Evolutionary conservation across 2,113 vertebrate genomes (phyloP), one percentile per base, ranked within the genome.

Genomic region (Lepus timidus): DNA sequence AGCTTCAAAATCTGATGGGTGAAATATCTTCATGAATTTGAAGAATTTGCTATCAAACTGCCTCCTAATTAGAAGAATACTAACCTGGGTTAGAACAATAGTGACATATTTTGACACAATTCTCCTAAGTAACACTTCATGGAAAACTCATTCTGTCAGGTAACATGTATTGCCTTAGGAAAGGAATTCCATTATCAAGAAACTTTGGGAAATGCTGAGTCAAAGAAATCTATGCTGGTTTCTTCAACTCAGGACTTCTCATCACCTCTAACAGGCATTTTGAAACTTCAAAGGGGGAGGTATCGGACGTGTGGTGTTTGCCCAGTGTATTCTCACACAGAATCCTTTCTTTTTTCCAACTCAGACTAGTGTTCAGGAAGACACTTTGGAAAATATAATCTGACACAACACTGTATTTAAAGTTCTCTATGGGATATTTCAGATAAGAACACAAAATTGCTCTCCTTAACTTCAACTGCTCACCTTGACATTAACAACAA

Each of bases 141-240:
- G 16, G 36, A 93, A 74, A 88, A 88, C 31, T 85, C 68, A 49
- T 62, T 93, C 62, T 88, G 4, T 58, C n/a, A 29, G 16, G 22
- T 62, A 84, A 68, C 4, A 67, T 52, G 27, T 31, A 81, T 64
- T 92, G 75, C 61, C 74, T 75, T 20, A 61, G 67, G 51, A 94
- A 93, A 88, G 73, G 27, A 89, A 74, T 62, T 86, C 44, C 49
- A 31, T 64, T 78, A 73, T 83, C 65, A 86, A 92, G 93, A 55
- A 93, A 92, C 62, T 75, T 2, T 79, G 29, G 27, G 36, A 92
- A 92, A 80, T 82, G 36, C 19, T 94, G 4, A 27, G 39, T 85
- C 80, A 90, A 71, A 90, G 52, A 94, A 93, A 93, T 90, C 44
- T 83, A 55, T 86, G 81, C 52, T 76, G n/a, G 19, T 75, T 96